Conservation (phyloP, 2,797 vertebrate species). For the Myripristis murdjan region DNA sequence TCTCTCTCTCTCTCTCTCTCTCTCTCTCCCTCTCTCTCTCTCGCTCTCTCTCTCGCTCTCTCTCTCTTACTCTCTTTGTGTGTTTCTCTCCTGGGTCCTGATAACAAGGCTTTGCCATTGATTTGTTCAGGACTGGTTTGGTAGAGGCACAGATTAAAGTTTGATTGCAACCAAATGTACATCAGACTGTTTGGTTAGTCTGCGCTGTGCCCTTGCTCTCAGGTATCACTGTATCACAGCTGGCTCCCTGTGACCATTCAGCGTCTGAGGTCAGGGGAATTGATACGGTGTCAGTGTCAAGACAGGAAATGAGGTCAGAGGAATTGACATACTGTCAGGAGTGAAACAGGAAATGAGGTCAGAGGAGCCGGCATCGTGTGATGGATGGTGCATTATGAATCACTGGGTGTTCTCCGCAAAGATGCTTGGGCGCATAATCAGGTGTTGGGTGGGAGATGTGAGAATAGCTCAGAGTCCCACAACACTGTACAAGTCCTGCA, state of each 20-base stretch:
- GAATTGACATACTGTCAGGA: constrained; percentile 59
- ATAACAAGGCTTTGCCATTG: constrained; percentile 13
- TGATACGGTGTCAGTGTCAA: constrained; percentile 50
- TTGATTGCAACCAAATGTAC: constrained; percentile 27
- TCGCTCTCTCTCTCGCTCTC: neutral
- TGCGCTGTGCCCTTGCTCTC: constrained; percentile 39
- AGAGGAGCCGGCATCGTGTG: constrained; percentile 38
- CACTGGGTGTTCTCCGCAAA: constrained; percentile 69
- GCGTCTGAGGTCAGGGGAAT: constrained; percentile 35
- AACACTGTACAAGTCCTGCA: neutral
- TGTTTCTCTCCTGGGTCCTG: constrained; percentile 14
- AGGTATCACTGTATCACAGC: constrained; percentile 36
- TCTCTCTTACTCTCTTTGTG: neutral
- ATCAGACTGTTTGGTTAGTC: constrained; percentile 48
- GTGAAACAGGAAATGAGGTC: constrained; percentile 64
- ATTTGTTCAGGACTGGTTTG: constrained; percentile 31
- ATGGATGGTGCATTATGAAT: constrained; percentile 78
- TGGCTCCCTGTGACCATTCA: neutral
- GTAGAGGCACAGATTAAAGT: constrained; percentile 21
- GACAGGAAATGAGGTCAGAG: constrained; percentile 77
- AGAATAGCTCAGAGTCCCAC: constrained; percentile 21
- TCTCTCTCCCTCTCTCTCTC: neutral
- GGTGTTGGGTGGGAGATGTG: constrained; percentile 29
- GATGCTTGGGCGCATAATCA: constrained; percentile 48
- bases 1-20: constrained; percentile 7